Conservation (phyloP, 2,113 vertebrate genomes). For the Telmatochromis sp. region DNA sequence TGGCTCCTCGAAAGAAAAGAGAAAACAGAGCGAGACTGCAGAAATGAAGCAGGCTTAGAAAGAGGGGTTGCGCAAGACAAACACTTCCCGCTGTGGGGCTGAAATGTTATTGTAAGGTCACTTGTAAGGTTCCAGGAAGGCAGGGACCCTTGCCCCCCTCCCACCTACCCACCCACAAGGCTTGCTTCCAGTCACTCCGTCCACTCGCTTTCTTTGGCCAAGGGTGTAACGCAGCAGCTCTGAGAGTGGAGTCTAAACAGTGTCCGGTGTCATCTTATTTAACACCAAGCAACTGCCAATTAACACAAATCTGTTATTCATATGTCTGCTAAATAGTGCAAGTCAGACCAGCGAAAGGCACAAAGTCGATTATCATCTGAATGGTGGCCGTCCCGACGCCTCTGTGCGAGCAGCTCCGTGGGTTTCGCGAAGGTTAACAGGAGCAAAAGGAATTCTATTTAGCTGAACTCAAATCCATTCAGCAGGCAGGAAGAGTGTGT, state of each 20-base stretch:
- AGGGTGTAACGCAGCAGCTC: conserved; percentile 24
- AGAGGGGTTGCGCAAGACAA: conserved; percentile 54
- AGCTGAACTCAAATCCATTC: conserved; percentile 48
- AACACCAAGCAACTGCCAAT: conserved; percentile 22
- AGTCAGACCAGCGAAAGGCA: neutral
- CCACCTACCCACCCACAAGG: neutral
- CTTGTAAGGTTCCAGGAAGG: conserved; percentile 47
- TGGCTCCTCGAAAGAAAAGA: conserved; percentile 24
- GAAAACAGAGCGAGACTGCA: conserved; percentile 14
- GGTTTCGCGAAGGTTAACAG: conserved; percentile 45
- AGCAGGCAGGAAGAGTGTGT: conserved; percentile 59
- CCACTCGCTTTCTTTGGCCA: neutral
- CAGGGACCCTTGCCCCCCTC: neutral
- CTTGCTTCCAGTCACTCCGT: neutral
- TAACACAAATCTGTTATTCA: conserved; percentile 3
- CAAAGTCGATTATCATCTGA: conserved; percentile 49
- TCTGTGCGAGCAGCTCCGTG: conserved; percentile 4
- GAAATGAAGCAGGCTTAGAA: conserved; percentile 15
- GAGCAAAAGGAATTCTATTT: conserved; percentile 57
- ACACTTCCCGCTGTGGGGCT: conserved; percentile 56
- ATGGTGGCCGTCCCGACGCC: conserved; percentile 25
- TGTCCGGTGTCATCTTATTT: conserved; percentile 10
- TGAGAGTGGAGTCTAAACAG: neutral
- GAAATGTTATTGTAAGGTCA: conserved; percentile 63
- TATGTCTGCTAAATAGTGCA: neutral